Evolutionary conservation across 2,888 invertebrate species (phyloP).

Genomic region (Hymenopus coronatus): DNA sequence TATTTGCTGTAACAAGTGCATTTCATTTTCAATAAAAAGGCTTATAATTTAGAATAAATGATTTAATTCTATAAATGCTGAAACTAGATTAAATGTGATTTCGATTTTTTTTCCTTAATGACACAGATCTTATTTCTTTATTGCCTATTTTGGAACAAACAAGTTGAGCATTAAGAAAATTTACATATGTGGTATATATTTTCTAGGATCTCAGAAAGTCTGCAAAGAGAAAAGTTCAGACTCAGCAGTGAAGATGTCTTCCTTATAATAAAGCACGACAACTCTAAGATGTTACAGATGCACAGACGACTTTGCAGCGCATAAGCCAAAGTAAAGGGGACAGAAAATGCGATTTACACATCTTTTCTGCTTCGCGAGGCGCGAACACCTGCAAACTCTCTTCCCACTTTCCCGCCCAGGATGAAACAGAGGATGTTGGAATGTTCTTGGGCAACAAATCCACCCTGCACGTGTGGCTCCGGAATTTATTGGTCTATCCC

Average conservation of each 20-base stretch:
- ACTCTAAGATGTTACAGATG: background rate
- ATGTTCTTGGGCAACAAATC: background rate
- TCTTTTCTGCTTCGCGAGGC: background rate
- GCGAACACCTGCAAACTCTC: background rate
- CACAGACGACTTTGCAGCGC: background rate
- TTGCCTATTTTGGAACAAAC: too few relatives aligned
- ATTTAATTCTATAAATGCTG: too few relatives aligned
- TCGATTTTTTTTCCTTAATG: too few relatives aligned
- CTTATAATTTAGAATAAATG: too few relatives aligned
- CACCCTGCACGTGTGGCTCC: background rate
- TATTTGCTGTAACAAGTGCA: too few relatives aligned
- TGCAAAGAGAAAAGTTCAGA: background rate
- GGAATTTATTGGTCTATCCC: background rate
- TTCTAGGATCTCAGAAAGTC: background rate
- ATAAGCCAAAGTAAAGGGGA: background rate
- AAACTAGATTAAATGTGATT: too few relatives aligned
- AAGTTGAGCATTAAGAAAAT: too few relatives aligned
- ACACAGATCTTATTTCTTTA: too few relatives aligned
- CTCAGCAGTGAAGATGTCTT: background rate
- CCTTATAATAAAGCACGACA: background rate
- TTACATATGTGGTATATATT: too few relatives aligned
- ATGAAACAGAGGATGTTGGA: background rate
- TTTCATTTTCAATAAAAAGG: too few relatives aligned
- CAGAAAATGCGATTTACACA: background rate
- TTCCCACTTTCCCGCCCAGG: background rate